Evolutionary conservation across 2,797 vertebrate genomes (phyloP).

Genomic region (Danionella dracula): DNA sequence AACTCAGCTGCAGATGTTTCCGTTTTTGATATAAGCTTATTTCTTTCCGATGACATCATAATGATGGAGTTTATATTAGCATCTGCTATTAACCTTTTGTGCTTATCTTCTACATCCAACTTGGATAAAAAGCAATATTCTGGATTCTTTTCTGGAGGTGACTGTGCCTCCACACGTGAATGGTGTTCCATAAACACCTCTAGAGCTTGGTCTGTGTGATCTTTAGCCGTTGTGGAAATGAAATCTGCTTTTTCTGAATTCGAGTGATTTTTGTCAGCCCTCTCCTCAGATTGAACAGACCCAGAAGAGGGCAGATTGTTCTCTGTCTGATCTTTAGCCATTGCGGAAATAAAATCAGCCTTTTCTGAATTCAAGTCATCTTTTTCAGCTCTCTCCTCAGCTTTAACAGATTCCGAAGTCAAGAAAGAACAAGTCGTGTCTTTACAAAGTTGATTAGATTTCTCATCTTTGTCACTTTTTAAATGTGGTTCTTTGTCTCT

Average conservation of each 20-base stretch:
- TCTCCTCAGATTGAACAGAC: too few species aligned
- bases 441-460: constrained; percentile 1
- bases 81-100: background rate
- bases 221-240: too few species aligned
- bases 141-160: background rate
- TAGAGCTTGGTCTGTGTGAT: constrained; percentile 11
- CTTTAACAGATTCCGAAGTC: background rate
- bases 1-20: constrained; percentile 45
- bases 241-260: too few species aligned
- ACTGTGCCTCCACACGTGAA: background rate
- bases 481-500: constrained; percentile 14
- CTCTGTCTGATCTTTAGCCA: too few species aligned
- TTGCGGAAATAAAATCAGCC: constrained; percentile 6
- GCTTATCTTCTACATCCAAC: constrained; percentile 2
- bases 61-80: background rate
- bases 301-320: too few species aligned
- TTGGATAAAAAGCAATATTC: background rate
- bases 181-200: constrained; percentile 9
- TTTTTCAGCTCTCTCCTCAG: background rate
- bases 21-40: constrained; percentile 38
- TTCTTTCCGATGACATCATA: constrained; percentile 23
- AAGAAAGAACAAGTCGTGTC: background rate
- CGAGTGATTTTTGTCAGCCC: too few species aligned
- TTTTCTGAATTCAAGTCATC: background rate
- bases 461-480: constrained; percentile 6